Base-by-base conservation (phyloP, 2,113 vertebrate genomes). In the Hucho hucho region DNA sequence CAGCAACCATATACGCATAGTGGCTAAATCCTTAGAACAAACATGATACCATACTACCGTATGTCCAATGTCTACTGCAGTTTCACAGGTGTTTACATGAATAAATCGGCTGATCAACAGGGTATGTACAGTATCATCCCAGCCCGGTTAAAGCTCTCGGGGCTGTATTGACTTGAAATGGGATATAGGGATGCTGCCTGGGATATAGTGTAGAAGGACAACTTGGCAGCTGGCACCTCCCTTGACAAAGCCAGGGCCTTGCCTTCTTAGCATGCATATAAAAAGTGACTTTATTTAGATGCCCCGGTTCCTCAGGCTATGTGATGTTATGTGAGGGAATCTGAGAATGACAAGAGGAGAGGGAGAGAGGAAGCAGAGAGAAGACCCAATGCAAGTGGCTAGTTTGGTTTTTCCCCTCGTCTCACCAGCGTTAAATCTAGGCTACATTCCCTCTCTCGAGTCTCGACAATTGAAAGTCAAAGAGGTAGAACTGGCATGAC, bases 281-380 rank as follows among this genome's bases (percentile, higher is more conserved):
- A 43, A 43, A 43, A 43, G 76, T 37, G 69, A 72, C 70, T 59
- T 56, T 70, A 77, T 75, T 61, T 69, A 70, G 64, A 68, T 46
- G 16, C 61, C 20, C 25, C 18, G 18, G 26, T 37, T 46, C 14
- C 12, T 20, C 2, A 26, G 25, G 29, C 24, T 43, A 37, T 64
- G 53, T 4, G 46, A 59, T 78, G 69, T 73, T 71, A 63, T 64
- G 53, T 65, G 70, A 81, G 11, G 67, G 18, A 56, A 49, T 43
- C 9, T 43, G 47, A 78, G 76, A 77, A 43, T 22, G 53, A 56
- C 3, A 20, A 18, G 16, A 56, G 18, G 16, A 4, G 53, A 20
- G 47, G 75, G 76, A 75, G 70, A 74, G 75, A 43, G 79, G 75
- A 78, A 56, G 37, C 37, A 43, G 7, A 43, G 9, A 43, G 9